Base-by-base conservation (phyloP, 2,888 invertebrate species). In the Lepeophtheirus nordmannii region DNA sequence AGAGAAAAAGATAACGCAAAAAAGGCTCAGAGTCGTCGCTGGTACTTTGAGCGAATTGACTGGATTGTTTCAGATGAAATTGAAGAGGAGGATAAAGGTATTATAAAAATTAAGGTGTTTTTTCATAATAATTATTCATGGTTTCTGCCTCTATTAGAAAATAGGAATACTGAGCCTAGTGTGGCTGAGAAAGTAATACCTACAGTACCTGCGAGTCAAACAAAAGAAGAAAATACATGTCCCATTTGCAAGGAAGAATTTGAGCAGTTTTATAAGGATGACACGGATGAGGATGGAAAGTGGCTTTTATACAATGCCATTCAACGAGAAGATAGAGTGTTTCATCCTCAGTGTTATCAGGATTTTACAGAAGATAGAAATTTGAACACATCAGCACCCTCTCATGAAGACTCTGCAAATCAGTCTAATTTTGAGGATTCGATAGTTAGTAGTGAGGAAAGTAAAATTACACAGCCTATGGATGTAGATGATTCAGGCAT, bases 31-130 rank as follows among this genome's bases (percentile, higher is more conserved):
- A 85, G 85, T 38, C 79, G 94, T 3, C 83, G 85, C 72, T 94
- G 93, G 91, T 93, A 88, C 76, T 93, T 91, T 74, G 85, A 87
- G 72, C 79, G 87, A 38, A 81, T 85, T 67, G 92, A 93, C 77
- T 94, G 94, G 94, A 83, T 89, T 74, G 88, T 89, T 75, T 94
- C 89, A 73, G 90, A 92, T 77, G 93, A 93, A 77, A 82, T 92
- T 64, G 91, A 91, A 75, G 75, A 87, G 39, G 91, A 92, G 71
- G 91, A 92, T 72, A 81, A 88, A 80, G 86, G 86, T 37, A 30
- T 17, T 1, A 30, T 53, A 53, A 20, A 53, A 17, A 17, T 17
- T 20, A 23, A 20, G 58, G 7, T 58, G 30, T 20, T 9, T 30
- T 20, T 58, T n/a, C n/a, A n/a, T n/a, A n/a, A 23, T 14, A 23